phyloP scores from a whole-genome alignment of 1,140 invertebrate species.

The Whitmania pigra region DNA sequence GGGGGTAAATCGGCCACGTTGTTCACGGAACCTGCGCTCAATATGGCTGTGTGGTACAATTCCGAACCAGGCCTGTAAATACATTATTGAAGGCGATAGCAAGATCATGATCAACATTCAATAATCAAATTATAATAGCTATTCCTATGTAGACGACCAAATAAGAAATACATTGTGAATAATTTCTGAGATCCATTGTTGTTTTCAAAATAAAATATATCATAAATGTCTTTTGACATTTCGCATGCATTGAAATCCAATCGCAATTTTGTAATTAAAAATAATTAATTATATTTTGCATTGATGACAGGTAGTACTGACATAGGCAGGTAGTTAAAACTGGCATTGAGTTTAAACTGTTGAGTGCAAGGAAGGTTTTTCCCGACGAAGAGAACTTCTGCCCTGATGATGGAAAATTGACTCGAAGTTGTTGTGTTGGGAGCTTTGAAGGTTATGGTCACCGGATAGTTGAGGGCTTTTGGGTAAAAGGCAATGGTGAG shows the following conservation, averaged over 20 bases:
- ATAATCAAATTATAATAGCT: no score
- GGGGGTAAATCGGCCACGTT: background rate
- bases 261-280: no score
- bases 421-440: background rate
- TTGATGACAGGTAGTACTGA: background rate
- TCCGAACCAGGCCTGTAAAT: no score
- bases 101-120: no score
- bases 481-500: slow-evolving; percentile 14
- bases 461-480: background rate
- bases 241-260: no score
- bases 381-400: slow-evolving; percentile 7
- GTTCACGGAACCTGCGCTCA: background rate
- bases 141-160: no score
- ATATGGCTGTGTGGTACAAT: slow-evolving; percentile 2
- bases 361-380: slow-evolving; percentile 15
- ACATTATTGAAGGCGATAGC: no score
- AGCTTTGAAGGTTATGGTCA: background rate
- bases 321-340: background rate
- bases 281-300: no score
- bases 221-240: no score
- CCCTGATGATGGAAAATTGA: slow-evolving; percentile 15
- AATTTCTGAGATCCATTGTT: no score
- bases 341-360: slow-evolving; percentile 1
- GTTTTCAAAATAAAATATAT: no score
- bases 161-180: no score